Evolutionary conservation across 1,140 invertebrate genomes (phyloP), one percentile per base, ranked within the genome.

Genomic region (Calliphora vicina): DNA sequence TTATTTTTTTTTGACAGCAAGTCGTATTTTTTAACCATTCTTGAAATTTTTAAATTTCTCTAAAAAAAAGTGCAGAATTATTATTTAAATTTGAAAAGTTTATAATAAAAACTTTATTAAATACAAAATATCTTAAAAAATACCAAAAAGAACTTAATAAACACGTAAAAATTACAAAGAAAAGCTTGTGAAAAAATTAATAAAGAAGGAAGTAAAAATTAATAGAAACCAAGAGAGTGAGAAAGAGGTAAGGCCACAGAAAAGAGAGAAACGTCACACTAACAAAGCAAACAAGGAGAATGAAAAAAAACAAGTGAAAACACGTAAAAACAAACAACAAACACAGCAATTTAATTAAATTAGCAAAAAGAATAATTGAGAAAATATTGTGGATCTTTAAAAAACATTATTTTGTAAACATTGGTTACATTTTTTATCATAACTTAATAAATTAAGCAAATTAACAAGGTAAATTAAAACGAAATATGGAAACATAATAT

Each of bases 331-430:
- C 61, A 67, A 67, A 67, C 61, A 67, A 67, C 57, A 25, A 67
- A 67, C 61, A 67, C 61, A 67, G 23, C n/a, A 67, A 67, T 67
- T 67, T 67, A 67, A 67, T 67, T 67, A 20, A 67, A 67, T 67
- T 67, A 67, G 20, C 61, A 67, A 23, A 23, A 67, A 23, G 25
- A 23, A 67, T 57, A 29, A 29, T 12, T 23, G 57, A 67, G 20
- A 20, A 67, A 67, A 67, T 23, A 67, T 25, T 23, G 61, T 67
- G 9, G n/a, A 67, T 20, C n/a, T 8, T 23, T 50, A 13, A 50
- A 50, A 50, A 50, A 50, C 45, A 17, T 4, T 17, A 50, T 50
- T 50, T 50, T 50, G 45, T 12, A 50, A 50, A 50, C 1, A 10
- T 50, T 17, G n/a, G n/a, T n/a, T n/a, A n/a, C n/a, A n/a, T 17